Base-by-base conservation (phyloP, 2,888 invertebrate species). In the Hirudinaria manillensis region DNA sequence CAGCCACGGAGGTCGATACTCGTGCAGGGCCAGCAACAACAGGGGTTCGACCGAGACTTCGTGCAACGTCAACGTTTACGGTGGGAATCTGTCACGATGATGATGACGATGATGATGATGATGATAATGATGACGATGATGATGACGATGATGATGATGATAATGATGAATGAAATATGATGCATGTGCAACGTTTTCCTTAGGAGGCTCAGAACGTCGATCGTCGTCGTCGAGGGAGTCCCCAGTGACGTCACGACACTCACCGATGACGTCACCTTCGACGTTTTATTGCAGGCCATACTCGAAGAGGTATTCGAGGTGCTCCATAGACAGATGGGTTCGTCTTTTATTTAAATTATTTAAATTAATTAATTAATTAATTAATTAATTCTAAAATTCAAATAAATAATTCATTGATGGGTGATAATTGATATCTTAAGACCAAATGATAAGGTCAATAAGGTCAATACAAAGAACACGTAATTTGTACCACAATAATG, bases 41-140 rank as follows among this genome's bases (percentile, higher is more conserved):
- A 68, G 32, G 34, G 68, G 68, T 1, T 32, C 68, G n/a, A 29
- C 36, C 10, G 68, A 68, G 32, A 68, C 68, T 1, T 34, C 34
- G 21, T 68, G 68, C 32, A 29, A n/a, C 36, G 68, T 68, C 21
- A 2, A 2, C 3, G 36, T 68, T 68, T 68, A 68, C 34, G 68
- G 68, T 68, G 13, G n/a, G 68, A 16, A 29, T 32, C 32, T 29
- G 34, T 32, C 16, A 68, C 16, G 36, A 34, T 34, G 36, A 34
- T 68, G 36, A 29, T 68, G 68, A 68, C 10, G 36, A 68, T 3
- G 29, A 34, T 36, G 68, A 68, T n/a, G 61, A 3, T 13, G 61
- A 61, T 19, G 36, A 68, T 68, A 32, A 68, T 32, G 68, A 68
- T 68, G 68, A 68, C 27, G 68, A 68, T 36, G 61, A 56, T 56